Conservation (phyloP, 1,140 invertebrate genomes). For the Olivierus martensii region DNA sequence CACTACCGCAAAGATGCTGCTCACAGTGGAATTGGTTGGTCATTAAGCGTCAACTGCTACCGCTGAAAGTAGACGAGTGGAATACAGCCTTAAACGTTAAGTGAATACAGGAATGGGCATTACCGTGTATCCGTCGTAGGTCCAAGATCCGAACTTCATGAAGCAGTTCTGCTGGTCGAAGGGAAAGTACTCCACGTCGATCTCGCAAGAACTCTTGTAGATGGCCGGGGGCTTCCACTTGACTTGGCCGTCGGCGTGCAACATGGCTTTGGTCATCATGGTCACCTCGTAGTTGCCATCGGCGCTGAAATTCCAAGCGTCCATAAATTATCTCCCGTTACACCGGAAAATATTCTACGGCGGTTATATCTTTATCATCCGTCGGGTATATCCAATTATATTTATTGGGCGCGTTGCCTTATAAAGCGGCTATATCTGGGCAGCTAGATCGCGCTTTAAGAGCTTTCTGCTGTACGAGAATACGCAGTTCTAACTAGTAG, state of each 20-base stretch:
- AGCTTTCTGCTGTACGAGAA: no score
- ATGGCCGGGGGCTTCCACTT: slow-evolving; percentile 64
- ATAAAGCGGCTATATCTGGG: no score
- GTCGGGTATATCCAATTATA: no score
- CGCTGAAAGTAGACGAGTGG: no score
- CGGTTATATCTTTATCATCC: no score
- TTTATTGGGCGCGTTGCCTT: no score
- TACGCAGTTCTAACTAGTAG: no score
- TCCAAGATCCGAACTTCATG: slow-evolving; percentile 96
- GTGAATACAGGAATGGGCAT: slow-evolving; percentile 96
- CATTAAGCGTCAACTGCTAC: slow-evolving; percentile 84
- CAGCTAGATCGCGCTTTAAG: no score
- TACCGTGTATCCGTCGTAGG: slow-evolving; percentile 66
- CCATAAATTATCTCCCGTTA: not conserved
- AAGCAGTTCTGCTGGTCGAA: slow-evolving; percentile 94
- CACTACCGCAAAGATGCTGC: no score
- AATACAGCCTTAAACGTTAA: no score
- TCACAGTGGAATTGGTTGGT: slow-evolving; percentile 75
- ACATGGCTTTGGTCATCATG: slow-evolving; percentile 90
- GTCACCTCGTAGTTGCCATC: no score
- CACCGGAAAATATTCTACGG: no score
- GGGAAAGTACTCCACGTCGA: slow-evolving; percentile 94
- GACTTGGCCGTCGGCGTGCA: slow-evolving; percentile 65
- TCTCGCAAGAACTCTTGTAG: slow-evolving; percentile 97
- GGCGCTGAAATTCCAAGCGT: slow-evolving; percentile 57